Conservation (phyloP, 92 coral and sea anemone species). For the Meandrina meandrites region DNA sequence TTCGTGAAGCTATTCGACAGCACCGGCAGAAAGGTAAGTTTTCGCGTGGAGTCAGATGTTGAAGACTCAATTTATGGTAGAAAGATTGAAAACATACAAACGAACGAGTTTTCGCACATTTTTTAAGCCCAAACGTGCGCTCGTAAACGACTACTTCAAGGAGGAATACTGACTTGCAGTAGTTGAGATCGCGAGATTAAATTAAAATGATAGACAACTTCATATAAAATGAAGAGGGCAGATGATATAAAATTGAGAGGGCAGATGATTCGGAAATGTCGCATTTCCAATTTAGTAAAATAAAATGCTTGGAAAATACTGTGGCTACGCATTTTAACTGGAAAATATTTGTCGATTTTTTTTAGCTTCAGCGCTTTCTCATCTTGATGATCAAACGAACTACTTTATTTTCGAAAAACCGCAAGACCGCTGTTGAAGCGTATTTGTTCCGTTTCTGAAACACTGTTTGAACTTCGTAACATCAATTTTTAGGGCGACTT, state of each 20-base stretch:
- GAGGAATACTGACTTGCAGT: neutral
- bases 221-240: neutral
- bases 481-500: neutral
- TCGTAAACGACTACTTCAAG: neutral
- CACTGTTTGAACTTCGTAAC: neutral
- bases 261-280: neutral
- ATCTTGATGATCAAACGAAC: neutral
- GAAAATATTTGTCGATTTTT: neutral
- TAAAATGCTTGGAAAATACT: neutral
- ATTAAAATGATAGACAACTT: neutral
- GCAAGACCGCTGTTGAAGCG: conserved; percentile 10
- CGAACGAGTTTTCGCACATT: neutral
- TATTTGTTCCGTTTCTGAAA: neutral
- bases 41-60: neutral
- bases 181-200: neutral
- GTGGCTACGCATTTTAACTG: neutral
- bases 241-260: neutral
- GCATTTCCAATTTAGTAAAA: neutral
- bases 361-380: neutral
- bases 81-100: too few species aligned
- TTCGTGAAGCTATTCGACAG: neutral
- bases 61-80: neutral
- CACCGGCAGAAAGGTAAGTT: neutral
- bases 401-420: neutral
- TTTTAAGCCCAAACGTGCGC: neutral